Percentiles rank a stretch among this genome's conserved stretches.
phyloP scores from a whole-genome alignment of 1,140 invertebrate species.

The Cephus cinctus region DNA sequence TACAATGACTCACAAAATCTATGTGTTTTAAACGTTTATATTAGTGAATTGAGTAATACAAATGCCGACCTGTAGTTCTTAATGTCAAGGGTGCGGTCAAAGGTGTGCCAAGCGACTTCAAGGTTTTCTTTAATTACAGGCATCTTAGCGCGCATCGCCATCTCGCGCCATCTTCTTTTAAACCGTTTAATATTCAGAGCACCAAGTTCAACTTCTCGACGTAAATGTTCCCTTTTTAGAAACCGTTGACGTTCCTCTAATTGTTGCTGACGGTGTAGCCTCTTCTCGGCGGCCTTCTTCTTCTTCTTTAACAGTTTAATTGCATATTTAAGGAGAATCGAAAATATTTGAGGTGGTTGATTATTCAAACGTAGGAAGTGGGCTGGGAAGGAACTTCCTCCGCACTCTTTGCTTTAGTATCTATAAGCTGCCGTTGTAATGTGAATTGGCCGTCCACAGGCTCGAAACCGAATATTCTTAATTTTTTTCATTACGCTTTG shows the following conservation, averaged over 20 bases:
- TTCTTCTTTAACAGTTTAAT: no score
- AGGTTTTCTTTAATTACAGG: slow-evolving; percentile 32
- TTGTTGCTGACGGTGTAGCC: neutral
- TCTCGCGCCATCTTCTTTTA: slow-evolving; percentile 29
- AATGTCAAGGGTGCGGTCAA: slow-evolving; percentile 43
- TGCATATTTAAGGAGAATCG: no score
- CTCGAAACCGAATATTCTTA: no score
- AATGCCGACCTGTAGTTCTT: slow-evolving; percentile 39
- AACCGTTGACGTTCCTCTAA: slow-evolving; percentile 6
- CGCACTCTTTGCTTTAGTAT: no score
- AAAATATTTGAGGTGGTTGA: no score
- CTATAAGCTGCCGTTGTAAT: no score
- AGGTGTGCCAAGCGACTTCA: slow-evolving; percentile 32
- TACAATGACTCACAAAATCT: neutral
- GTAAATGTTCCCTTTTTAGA: slow-evolving; percentile 24
- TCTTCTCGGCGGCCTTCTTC: slow-evolving; percentile 11
- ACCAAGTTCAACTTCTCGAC: slow-evolving; percentile 32
- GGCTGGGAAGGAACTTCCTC: no score
- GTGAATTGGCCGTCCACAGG: no score
- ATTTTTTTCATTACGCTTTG: no score
- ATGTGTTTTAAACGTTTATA: neutral
- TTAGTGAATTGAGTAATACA: neutral
- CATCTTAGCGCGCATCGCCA: slow-evolving; percentile 33
- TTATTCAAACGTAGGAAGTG: no score
- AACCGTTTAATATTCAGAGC: slow-evolving; percentile 23